Evolutionary conservation across 2,888 invertebrate genomes (phyloP).

Genomic region (Morpho achilles): DNA sequence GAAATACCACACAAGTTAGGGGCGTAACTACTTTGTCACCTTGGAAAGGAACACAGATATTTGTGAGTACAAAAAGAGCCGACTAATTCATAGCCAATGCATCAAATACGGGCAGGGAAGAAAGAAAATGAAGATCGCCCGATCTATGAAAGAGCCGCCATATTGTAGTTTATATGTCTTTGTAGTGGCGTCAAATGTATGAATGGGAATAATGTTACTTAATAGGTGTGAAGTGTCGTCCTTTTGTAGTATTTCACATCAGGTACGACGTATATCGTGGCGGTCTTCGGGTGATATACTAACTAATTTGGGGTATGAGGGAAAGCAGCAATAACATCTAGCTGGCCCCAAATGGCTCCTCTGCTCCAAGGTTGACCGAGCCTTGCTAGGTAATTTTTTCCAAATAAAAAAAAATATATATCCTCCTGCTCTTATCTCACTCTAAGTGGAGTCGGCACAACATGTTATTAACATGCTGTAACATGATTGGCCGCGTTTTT

Average conservation of each 20-base stretch:
- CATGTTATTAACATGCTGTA: too few species aligned
- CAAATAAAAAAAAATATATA: too few species aligned
- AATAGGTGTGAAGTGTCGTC: constrained; percentile 76
- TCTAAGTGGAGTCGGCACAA: too few species aligned
- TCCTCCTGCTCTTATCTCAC: too few species aligned
- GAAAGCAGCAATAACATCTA: too few species aligned
- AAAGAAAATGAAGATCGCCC: constrained; percentile 41
- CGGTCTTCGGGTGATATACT: constrained; percentile 46
- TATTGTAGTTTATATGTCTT: constrained; percentile 73
- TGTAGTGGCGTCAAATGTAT: constrained; percentile 69
- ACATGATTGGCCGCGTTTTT: too few species aligned
- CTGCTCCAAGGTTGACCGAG: too few species aligned
- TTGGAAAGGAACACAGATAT: constrained; percentile 52
- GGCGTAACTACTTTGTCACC: constrained; percentile 73
- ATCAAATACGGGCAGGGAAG: constrained; percentile 59
- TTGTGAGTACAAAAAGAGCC: constrained; percentile 50
- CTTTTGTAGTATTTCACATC: constrained; percentile 57
- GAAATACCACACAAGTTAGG: constrained; percentile 65
- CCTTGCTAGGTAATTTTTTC: too few species aligned
- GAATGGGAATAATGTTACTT: constrained; percentile 62
- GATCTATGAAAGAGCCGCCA: constrained; percentile 48
- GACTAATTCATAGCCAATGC: constrained; percentile 74
- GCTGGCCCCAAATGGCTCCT: too few species aligned
- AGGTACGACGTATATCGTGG: constrained; percentile 49
- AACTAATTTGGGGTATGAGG: constrained; percentile 4